These are phyloP conservation scores for Trypoxylus dichotomus DNA, from an alignment of 1,140 invertebrate genomes.

Conservation along the genomic window DNA sequence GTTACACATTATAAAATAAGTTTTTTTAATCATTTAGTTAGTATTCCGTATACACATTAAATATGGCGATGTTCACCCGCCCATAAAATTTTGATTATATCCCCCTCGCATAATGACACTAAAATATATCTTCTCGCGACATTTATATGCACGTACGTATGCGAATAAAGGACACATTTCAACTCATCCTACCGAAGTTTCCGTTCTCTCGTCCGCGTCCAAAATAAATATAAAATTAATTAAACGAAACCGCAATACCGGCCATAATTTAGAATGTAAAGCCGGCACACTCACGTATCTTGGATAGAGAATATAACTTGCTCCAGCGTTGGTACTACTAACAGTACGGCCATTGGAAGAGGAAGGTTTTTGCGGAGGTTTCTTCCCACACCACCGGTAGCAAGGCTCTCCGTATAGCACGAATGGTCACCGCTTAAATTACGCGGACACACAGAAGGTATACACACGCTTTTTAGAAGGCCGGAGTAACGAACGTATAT, in stretches of 20 bases:
- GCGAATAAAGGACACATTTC: conserved; percentile 18
- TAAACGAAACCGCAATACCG: conserved; percentile 30
- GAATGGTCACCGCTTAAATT: conserved; percentile 22
- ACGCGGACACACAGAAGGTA: conserved; percentile 18
- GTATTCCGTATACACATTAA: no score
- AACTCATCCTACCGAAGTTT: neutral
- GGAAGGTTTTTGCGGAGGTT: conserved; percentile 1
- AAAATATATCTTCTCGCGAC: conserved; percentile 2
- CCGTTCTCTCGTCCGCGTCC: neutral
- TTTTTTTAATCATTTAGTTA: no score
- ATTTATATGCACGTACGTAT: neutral
- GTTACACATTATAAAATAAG: no score
- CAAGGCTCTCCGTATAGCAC: neutral
- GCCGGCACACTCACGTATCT: conserved; percentile 25
- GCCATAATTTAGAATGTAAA: conserved; percentile 25
- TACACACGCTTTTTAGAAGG: conserved; percentile 5
- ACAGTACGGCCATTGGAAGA: neutral
- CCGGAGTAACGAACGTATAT: conserved; percentile 9
- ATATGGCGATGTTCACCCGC: no score
- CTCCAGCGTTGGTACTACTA: neutral
- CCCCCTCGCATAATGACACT: neutral
- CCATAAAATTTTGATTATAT: no score
- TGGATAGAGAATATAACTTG: neutral
- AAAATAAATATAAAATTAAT: conserved; percentile 31
- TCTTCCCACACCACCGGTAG: neutral